phyloP scores from a whole-genome alignment of 2,113 vertebrate species.

The Platichthys flesus region DNA sequence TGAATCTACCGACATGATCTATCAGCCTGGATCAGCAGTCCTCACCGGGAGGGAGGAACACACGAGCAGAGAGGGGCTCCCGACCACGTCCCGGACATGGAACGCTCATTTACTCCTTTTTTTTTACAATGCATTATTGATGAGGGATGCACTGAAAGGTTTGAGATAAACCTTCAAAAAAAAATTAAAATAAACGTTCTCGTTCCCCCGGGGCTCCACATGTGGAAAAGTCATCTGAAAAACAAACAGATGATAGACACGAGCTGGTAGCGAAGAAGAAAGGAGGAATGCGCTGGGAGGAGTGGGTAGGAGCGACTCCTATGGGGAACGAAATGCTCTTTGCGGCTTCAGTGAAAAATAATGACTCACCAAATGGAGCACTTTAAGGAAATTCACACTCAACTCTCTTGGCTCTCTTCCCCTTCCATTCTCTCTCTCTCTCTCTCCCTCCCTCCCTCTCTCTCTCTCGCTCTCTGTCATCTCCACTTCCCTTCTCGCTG shows the following conservation, averaged over 20 bases:
- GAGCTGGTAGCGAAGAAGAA: constrained; percentile 41
- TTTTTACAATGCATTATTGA: too few relatives aligned
- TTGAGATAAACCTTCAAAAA: constrained; percentile 38
- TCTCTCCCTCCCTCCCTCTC: too few relatives aligned
- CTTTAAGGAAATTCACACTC: constrained; percentile 83
- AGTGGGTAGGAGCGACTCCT: constrained; percentile 61
- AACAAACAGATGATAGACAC: constrained; percentile 60
- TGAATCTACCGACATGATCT: constrained; percentile 60
- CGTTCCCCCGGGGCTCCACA: constrained; percentile 20
- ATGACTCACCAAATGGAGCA: constrained; percentile 84
- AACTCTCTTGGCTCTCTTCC: constrained; percentile 73
- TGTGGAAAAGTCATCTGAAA: constrained; percentile 40
- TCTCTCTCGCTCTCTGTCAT: not conserved
- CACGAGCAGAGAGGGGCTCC: constrained; percentile 22
- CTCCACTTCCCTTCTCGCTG: constrained; percentile 50
- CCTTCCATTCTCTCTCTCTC: constrained; percentile 52
- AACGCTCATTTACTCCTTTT: too few relatives aligned
- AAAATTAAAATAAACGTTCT: not conserved
- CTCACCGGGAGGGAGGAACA: constrained; percentile 34
- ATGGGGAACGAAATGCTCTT: constrained; percentile 80
- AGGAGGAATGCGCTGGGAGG: constrained; percentile 30
- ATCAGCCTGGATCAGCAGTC: constrained; percentile 59
- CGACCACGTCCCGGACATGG: not conserved
- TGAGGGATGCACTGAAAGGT: constrained; percentile 9
- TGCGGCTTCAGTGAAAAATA: constrained; percentile 81